These are phyloP conservation scores for Glomeris marginata DNA, from an alignment of 2,888 invertebrate species.

Conservation along the genomic window DNA sequence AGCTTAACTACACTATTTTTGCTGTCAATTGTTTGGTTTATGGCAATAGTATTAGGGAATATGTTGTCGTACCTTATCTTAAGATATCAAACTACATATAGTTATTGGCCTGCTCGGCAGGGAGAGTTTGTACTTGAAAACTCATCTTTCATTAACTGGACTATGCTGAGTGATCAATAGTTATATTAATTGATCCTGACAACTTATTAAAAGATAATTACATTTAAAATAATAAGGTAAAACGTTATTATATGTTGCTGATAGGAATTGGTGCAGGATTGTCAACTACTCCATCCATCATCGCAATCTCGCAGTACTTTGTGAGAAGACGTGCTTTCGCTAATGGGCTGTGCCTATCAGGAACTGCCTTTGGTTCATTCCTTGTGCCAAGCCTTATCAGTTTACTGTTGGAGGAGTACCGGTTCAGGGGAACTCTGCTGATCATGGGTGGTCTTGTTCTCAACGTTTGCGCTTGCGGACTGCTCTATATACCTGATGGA, in stretches of 20 bases:
- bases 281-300: slow-evolving; percentile 36
- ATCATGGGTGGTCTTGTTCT: slow-evolving; percentile 56
- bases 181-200: no score
- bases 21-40: no score
- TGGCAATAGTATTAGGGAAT: no score
- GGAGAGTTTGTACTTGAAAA: no score
- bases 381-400: slow-evolving; percentile 22
- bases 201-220: no score
- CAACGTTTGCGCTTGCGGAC: slow-evolving; percentile 55
- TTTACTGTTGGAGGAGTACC: slow-evolving; percentile 18
- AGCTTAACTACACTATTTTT: no score
- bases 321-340: slow-evolving; percentile 49
- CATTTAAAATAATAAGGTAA: no score
- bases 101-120: no score
- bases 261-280: slow-evolving; percentile 23
- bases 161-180: no score
- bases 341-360: slow-evolving; percentile 58
- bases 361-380: slow-evolving; percentile 56
- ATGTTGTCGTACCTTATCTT: no score
- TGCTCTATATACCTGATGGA: slow-evolving; percentile 28
- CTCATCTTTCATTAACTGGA: no score
- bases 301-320: slow-evolving; percentile 56
- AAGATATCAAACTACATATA: no score
- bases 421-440: slow-evolving; percentile 50
- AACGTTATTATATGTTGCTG: neutral